Evolutionary conservation across 2,888 invertebrate species (phyloP).

Genomic region (Thymelicus lineola): DNA sequence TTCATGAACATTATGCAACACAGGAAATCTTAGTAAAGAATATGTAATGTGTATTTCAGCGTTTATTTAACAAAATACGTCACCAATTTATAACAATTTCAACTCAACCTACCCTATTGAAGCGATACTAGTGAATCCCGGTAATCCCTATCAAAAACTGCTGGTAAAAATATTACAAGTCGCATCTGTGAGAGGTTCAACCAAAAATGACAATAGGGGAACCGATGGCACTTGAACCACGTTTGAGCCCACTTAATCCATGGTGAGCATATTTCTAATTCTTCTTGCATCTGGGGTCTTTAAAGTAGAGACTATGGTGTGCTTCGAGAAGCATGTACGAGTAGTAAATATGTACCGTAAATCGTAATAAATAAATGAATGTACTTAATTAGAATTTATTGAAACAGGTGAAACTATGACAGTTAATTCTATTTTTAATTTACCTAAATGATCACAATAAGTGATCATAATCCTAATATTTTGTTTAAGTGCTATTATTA

Average conservation of each 20-base stretch:
- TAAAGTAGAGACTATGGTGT: conserved; percentile 26
- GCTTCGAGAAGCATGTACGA: neutral
- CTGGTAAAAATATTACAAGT: conserved; percentile 46
- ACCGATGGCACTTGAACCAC: conserved; percentile 51
- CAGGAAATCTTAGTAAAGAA: no score
- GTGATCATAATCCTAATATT: neutral
- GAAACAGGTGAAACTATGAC: neutral
- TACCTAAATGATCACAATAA: neutral
- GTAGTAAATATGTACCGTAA: no score
- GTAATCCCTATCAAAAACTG: conserved; percentile 56
- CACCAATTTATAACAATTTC: conserved; percentile 34
- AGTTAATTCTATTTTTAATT: neutral
- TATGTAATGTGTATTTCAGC: no score
- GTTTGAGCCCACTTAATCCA: conserved; percentile 67
- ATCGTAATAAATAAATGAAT: neutral
- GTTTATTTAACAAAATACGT: conserved; percentile 14
- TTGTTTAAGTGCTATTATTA: neutral
- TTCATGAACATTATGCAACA: no score
- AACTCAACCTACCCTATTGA: conserved; percentile 17
- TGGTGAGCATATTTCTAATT: conserved; percentile 66
- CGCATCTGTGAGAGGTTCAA: conserved; percentile 51
- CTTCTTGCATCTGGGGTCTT: conserved; percentile 67
- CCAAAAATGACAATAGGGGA: conserved; percentile 62
- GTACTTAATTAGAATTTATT: neutral
- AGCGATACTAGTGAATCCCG: conserved; percentile 43